phyloP scores from a whole-genome alignment of 2,113 vertebrate genomes.

The Neolamprologus hecqui region DNA sequence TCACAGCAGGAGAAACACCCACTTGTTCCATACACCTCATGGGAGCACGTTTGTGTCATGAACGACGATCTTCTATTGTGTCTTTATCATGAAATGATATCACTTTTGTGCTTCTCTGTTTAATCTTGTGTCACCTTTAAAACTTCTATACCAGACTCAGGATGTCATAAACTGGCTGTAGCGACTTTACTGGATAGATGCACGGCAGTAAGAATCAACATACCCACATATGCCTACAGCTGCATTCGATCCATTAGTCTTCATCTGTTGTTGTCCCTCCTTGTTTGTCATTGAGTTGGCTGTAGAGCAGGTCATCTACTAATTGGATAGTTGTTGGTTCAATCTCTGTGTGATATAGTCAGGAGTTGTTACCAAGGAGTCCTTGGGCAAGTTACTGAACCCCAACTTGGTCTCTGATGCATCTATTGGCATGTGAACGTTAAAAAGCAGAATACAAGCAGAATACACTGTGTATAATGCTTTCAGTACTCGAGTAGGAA shows the following conservation, averaged over 20 bases:
- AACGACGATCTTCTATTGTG: fast-evolving
- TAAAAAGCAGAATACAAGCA: fast-evolving
- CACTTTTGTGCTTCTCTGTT: fast-evolving
- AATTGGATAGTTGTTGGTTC: no score
- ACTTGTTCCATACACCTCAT: no score
- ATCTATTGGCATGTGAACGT: fast-evolving
- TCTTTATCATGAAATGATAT: fast-evolving
- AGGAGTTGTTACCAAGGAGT: fast-evolving
- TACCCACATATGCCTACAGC: no score
- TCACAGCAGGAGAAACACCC: no score
- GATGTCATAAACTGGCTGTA: no score
- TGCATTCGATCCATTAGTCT: fast-evolving
- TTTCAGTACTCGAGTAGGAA: not conserved
- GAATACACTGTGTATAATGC: fast-evolving
- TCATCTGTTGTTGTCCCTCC: fast-evolving
- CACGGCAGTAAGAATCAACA: fast-evolving
- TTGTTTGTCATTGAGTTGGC: no score
- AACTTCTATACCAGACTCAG: fast-evolving
- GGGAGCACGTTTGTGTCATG: no score
- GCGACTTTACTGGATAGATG: no score
- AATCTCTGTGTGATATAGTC: fast-evolving
- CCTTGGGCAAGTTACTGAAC: no score
- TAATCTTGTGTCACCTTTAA: no score
- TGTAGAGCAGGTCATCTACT: fast-evolving
- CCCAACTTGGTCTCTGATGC: not conserved